These are phyloP conservation scores for Portunus trituberculatus DNA, from an alignment of 1,140 invertebrate genomes.

Conservation along the genomic window DNA sequence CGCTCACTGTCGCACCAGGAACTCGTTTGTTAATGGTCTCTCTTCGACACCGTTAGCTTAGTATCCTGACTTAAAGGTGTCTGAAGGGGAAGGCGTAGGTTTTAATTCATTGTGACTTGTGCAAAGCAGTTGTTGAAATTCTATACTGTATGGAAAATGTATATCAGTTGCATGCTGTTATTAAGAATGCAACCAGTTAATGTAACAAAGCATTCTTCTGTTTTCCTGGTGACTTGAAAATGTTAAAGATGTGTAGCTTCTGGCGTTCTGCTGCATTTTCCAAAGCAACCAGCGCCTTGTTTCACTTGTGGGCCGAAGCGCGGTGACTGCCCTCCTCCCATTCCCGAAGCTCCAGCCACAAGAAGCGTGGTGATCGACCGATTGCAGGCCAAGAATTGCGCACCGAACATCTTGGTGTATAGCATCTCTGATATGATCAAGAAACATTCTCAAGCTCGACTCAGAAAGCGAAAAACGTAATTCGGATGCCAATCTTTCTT, in stretches of 20 bases:
- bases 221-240: too few relatives aligned
- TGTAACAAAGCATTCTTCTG: too few relatives aligned
- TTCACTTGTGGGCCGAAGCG: not conserved
- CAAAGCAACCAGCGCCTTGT: not conserved
- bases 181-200: too few relatives aligned
- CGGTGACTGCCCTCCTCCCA: not conserved
- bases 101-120: too few relatives aligned
- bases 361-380: not conserved
- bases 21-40: not conserved
- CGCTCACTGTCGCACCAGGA: not conserved
- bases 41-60: not conserved
- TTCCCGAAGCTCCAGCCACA: not conserved
- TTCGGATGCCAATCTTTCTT: conserved; percentile 6
- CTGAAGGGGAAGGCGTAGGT: not conserved
- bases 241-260: not conserved
- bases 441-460: not conserved
- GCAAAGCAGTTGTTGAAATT: too few relatives aligned
- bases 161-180: too few relatives aligned
- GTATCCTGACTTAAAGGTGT: not conserved
- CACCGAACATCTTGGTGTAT: not conserved
- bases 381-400: not conserved
- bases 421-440: not conserved
- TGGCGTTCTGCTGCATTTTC: not conserved
- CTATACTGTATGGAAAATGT: too few relatives aligned
- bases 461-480: not conserved